Conservation (phyloP, 1,140 invertebrate genomes). For the Aphelenchoides fujianensis region DNA sequence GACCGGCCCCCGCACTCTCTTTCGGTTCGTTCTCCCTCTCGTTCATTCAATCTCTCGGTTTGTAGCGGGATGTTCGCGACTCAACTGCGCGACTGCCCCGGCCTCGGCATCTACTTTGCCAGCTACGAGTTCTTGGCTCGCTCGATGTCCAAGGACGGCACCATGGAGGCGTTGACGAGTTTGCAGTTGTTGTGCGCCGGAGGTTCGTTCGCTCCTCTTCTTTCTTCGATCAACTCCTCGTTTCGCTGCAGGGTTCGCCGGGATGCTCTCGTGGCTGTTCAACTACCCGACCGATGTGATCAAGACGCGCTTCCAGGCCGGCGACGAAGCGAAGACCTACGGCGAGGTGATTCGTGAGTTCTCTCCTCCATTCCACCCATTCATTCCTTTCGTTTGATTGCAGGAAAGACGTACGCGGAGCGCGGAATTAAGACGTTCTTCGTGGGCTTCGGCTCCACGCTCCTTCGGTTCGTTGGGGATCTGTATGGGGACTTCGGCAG, state of each 20-base stretch:
- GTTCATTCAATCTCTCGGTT: no score
- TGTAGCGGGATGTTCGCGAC: slow-evolving; percentile 76
- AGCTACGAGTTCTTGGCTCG: slow-evolving; percentile 72
- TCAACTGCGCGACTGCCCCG: slow-evolving; percentile 71
- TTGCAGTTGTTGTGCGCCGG: slow-evolving; percentile 54
- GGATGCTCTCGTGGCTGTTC: slow-evolving; percentile 78
- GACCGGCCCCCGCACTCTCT: slow-evolving; percentile 66
- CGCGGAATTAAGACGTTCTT: slow-evolving; percentile 68
- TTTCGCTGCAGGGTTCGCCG: slow-evolving; percentile 73
- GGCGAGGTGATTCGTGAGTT: slow-evolving; percentile 57
- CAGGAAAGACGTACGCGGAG: slow-evolving; percentile 72
- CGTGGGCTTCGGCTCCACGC: slow-evolving; percentile 57
- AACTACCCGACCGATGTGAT: slow-evolving; percentile 84
- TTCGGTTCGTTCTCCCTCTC: slow-evolving; percentile 16
- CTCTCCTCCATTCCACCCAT: no score
- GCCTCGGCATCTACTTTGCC: slow-evolving; percentile 72
- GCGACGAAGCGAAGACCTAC: slow-evolving; percentile 32
- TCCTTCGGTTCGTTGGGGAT: slow-evolving; percentile 51
- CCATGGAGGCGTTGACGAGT: slow-evolving; percentile 43
- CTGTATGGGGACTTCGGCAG: neutral
- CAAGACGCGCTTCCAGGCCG: slow-evolving; percentile 76
- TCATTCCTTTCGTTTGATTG: no score
- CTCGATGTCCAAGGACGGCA: slow-evolving; percentile 51
- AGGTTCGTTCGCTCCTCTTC: no score
- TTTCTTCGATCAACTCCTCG: no score